Evolutionary conservation across 2,888 invertebrate genomes (phyloP).

Genomic region (Pemphredon lugubris): DNA sequence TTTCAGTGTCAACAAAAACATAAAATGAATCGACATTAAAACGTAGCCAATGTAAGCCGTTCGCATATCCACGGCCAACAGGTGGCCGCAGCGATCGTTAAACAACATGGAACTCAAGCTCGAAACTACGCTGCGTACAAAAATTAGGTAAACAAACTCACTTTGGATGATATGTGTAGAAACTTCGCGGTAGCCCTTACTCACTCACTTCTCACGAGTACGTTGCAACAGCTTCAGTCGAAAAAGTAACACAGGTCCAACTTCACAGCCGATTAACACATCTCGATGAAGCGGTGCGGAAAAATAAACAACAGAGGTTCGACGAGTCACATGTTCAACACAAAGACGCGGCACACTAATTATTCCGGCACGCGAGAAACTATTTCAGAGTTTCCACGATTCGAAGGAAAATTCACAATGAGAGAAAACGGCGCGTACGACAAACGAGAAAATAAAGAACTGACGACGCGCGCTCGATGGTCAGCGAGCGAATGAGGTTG

Average conservation of each 20-base stretch:
- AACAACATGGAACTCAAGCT: constrained; percentile 25
- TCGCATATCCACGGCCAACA: constrained; percentile 65
- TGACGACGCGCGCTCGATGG: constrained; percentile 57
- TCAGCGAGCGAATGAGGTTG: constrained; percentile 61
- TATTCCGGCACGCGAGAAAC: not conserved
- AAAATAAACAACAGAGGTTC: too few relatives aligned
- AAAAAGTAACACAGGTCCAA: too few relatives aligned
- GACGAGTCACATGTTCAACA: too few relatives aligned
- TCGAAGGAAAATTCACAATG: constrained; percentile 10
- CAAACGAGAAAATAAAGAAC: constrained; percentile 21
- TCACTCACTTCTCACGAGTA: too few relatives aligned
- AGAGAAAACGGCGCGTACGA: constrained; percentile 27
- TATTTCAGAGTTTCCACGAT: constrained; percentile 2
- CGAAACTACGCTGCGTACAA: not conserved
- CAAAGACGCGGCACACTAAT: not conserved
- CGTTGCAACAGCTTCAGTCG: too few relatives aligned
- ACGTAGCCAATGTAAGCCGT: too few relatives aligned
- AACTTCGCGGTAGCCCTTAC: too few relatives aligned
- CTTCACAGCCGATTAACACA: too few relatives aligned
- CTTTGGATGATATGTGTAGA: not conserved
- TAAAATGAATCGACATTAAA: too few relatives aligned
- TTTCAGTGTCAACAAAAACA: too few relatives aligned
- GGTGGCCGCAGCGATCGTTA: constrained; percentile 59
- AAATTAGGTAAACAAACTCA: not conserved
- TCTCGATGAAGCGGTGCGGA: too few relatives aligned